Percentiles rank a stretch among this genome's conserved stretches.
phyloP scores from a whole-genome alignment of 2,888 invertebrate species.

The Strigamia transsilvanica region DNA sequence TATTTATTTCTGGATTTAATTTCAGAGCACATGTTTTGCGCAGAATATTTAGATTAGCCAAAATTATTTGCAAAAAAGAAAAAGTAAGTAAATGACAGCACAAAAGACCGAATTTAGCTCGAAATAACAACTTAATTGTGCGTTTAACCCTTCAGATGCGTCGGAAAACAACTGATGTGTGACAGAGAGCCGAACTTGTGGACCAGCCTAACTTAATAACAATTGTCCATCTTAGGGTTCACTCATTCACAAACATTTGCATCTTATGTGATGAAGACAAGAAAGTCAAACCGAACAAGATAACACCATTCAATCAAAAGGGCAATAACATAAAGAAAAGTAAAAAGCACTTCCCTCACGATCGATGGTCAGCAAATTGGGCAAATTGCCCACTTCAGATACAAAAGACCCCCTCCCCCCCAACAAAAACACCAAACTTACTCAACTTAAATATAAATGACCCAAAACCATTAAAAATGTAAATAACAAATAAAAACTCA shows the following conservation, averaged over 20 bases:
- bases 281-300: slow-evolving; percentile 5
- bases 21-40: no score
- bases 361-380: slow-evolving; percentile 45
- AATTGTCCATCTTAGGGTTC: no score
- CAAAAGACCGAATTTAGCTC: no score
- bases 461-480: background rate
- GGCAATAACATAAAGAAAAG: slow-evolving; percentile 20
- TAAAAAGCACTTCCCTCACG: slow-evolving; percentile 50
- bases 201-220: background rate
- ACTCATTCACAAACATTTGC: background rate
- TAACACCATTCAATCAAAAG: slow-evolving; percentile 45
- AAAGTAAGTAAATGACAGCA: no score
- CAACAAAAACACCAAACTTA: slow-evolving; percentile 1
- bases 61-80: no score
- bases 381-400: slow-evolving; percentile 50
- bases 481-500: background rate
- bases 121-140: no score
- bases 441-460: background rate
- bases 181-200: background rate
- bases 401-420: background rate
- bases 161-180: no score
- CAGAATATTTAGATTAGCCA: no score
- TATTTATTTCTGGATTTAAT: no score
- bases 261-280: background rate
- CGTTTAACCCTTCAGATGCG: no score